Conservation (phyloP, 2,113 vertebrate genomes). For the Corythornis madagascariensis region DNA sequence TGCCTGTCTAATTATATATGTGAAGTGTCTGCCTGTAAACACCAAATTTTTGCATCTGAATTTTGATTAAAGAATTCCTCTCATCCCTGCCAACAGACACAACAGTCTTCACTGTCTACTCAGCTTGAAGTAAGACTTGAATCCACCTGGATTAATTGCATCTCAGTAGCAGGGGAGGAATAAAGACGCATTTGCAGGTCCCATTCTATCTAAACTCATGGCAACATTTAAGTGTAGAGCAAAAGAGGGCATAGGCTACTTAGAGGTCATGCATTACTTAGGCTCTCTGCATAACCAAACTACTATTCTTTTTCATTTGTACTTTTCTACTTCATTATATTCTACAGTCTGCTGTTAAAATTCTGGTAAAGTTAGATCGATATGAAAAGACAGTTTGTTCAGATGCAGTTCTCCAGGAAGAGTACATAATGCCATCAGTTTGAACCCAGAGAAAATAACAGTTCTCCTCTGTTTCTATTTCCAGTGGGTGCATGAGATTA, state of each 20-base stretch:
- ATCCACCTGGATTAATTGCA: background rate
- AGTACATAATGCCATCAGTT: background rate
- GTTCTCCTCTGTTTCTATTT: background rate
- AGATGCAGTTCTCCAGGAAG: background rate
- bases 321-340: background rate
- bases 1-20: conserved; percentile 8
- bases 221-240: background rate
- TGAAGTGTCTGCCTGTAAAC: conserved; percentile 19
- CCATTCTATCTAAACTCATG: background rate
- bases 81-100: conserved; percentile 5
- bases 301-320: background rate
- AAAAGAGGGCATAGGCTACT: background rate
- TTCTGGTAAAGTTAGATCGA: background rate
- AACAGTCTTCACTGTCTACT: background rate
- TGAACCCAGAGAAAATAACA: background rate
- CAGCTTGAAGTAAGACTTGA: background rate
- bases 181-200: background rate
- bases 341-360: background rate
- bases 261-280: background rate
- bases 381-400: background rate
- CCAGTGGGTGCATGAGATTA: background rate
- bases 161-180: background rate
- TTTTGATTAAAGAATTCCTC: conserved; percentile 39
- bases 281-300: background rate
- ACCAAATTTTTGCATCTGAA: background rate